Base-by-base conservation (phyloP, 2,797 vertebrate species). In the Myoxocephalus aenaeus region DNA sequence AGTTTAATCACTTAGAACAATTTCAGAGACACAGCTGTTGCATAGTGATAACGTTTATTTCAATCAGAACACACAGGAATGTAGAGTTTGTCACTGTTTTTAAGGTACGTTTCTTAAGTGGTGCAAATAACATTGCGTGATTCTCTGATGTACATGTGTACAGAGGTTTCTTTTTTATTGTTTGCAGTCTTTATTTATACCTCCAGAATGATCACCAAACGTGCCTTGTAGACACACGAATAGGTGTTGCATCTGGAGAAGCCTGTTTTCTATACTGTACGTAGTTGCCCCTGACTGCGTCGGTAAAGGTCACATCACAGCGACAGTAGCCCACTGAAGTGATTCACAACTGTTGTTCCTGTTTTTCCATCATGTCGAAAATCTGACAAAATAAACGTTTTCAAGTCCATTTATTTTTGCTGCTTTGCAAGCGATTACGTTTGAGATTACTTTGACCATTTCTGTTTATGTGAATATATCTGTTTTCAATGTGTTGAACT, bases 161-260 rank as follows among this genome's bases (percentile, higher is more conserved):
- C 83, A 89, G 81, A 80, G 42, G 81, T 82, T 75, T 27, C 58
- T 81, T 81, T 73, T 34, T 80, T 72, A 73, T 89, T 83, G 81
- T 91, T 83, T 83, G 78, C 79, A 74, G 92, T 92, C 83, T 89
- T 92, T 92, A 92, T 94, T 92, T 92, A 92, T 94, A 92, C 90
- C 92, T 93, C 94, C 92, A 93, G 87, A 86, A 93, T 93, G 89
- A 72, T 92, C 92, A 91, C 93, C 91, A 86, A 86, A 88, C 88
- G 93, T 95, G 94, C 94, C 93, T 95, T 95, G 90, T 88, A 90
- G 92, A 93, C 89, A 93, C 92, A 93, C 83, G 22, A 56, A 83
- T 64, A 86, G 88, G 92, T 93, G 92, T 89, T 91, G 85, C 88
- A 93, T 90, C 91, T 91, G 92, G 92, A 93, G 89, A 89, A 84